Evolutionary conservation across 2,888 invertebrate species (phyloP), one percentile per base, ranked within the genome.

Genomic region (Pomacea canaliculata): DNA sequence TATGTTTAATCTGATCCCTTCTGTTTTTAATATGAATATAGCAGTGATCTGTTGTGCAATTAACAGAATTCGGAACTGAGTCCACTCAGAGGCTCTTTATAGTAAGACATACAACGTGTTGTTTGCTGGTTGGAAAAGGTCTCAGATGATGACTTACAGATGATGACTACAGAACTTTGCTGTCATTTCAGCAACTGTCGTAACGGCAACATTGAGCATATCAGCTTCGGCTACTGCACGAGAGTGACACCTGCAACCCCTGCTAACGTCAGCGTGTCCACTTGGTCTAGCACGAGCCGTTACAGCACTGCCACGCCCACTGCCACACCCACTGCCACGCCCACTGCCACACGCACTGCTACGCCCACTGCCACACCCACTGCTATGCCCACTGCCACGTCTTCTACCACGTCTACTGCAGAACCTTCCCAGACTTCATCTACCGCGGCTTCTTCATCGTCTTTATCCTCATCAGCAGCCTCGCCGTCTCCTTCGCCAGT

Each of bases 181-280:
- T 10, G 8, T 63, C 1, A n/a, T 79, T 79, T 18, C 82, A 87
- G 90, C 78, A 88, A 84, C 79, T 90, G 91, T 78, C 85, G 88
- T 49, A 84, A 84, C 48, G 86, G 88, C 49, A 79, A 85, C 27
- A 79, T 89, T 19, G 83, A 85, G 51, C 88, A 90, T 67, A 84
- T 84, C 56, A 90, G 90, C 9, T 82, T 83, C 66, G 85, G 85
- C 71, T 62, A 72, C 13, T 78, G 78, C 46, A 80, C 80, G 37
- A 83, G 83, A 46, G 37, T 77, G n/a, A 74, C 79, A 51, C 81
- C 84, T 51, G 63, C 74, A 8, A 71, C 76, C 18, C 63, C 78
- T 63, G 75, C 63, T 16, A 67, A 19, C 63, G 19, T 51, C 67
- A 48, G 66, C 65, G 49, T n/a, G 68, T 49, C 69, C 62, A 48